These are phyloP conservation scores for Ips typographus DNA, from an alignment of 1,140 invertebrate genomes.

Conservation along the genomic window DNA sequence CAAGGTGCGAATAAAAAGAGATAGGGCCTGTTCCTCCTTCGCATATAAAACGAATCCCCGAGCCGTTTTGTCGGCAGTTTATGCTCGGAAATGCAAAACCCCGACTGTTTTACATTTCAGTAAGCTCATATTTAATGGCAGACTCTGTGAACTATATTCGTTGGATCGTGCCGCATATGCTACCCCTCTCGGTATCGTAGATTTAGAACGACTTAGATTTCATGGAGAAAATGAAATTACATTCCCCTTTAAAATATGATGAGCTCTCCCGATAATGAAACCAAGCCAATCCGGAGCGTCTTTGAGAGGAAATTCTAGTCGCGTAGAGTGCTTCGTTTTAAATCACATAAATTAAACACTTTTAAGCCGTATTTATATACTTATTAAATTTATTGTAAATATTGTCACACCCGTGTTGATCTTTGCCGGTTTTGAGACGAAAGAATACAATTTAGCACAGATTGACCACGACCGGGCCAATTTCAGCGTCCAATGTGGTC, in stretches of 20 bases:
- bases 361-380: too few species aligned
- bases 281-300: neutral
- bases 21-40: conserved; percentile 36
- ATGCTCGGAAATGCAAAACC: conserved; percentile 54
- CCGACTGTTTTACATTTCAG: conserved; percentile 54
- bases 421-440: too few species aligned
- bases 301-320: too few species aligned
- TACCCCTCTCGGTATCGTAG: conserved; percentile 46
- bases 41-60: conserved; percentile 52
- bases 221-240: conserved; percentile 55
- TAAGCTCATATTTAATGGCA: conserved; percentile 55
- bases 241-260: conserved; percentile 54
- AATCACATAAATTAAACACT: too few species aligned
- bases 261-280: conserved; percentile 54
- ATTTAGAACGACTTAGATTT: conserved; percentile 54
- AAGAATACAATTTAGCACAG: too few species aligned
- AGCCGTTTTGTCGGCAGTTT: conserved; percentile 54
- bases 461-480: too few species aligned
- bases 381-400: too few species aligned
- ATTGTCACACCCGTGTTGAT: too few species aligned
- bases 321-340: too few species aligned
- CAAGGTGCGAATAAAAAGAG: conserved; percentile 43
- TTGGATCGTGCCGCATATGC: conserved; percentile 49
- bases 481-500: too few species aligned
- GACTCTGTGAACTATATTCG: conserved; percentile 51